Evolutionary conservation across 64 coral and sea anemone species (phyloP), one percentile per base, ranked within the genome.

Genomic region (Stichodactyla mertensii): DNA sequence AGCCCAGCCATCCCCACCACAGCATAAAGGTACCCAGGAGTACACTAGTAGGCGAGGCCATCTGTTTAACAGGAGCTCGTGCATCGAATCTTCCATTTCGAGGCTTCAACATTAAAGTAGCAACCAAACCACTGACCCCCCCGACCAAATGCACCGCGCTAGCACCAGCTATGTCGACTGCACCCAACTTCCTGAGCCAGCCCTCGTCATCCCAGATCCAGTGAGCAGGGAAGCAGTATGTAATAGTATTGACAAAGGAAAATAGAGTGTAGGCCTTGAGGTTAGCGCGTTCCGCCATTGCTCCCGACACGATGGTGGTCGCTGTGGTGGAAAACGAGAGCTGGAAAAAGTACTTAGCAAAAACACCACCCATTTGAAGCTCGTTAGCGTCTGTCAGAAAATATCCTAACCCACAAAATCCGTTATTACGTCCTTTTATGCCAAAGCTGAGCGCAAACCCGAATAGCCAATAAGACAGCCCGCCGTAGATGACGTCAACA

Each of bases 1-100:
- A 95, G 0, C 93, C 93, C 7, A 95, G 70, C 93, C 93, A 95
- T 0, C 93, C 93, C 93, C 93, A 95, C 93, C 93, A 95, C 24
- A 95, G 16, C 93, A 95, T 95, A 55, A 95, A 95, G 0, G 93
- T 95, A 16, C 93, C 93, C 23, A 95, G 77, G 36, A 95, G 56
- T 45, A 95, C 93, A 83, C 89, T 95, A 36, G 93, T 95, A 0
- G 77, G 93, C 6, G 93, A 95, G 10, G 90, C 85, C 87, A 92
- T 87, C 70, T 92, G 83, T 78, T 55, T 56, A 5, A n/a, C 14
- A 7, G 80, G 90, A 10, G 79, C 22, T 16, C 80, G 80, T 7
- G 11, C 5, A 74, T 92, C 87, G 55, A 89, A 95, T 51, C 82
- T 89, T 26, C 87, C 87, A 2, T 15, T 87, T 1, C 93, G 89